Percentiles rank a stretch among this genome's conserved stretches.
These are phyloP conservation scores for Drosophila quinaria DNA, from an alignment of 2,888 invertebrate species.

Conservation along the genomic window DNA sequence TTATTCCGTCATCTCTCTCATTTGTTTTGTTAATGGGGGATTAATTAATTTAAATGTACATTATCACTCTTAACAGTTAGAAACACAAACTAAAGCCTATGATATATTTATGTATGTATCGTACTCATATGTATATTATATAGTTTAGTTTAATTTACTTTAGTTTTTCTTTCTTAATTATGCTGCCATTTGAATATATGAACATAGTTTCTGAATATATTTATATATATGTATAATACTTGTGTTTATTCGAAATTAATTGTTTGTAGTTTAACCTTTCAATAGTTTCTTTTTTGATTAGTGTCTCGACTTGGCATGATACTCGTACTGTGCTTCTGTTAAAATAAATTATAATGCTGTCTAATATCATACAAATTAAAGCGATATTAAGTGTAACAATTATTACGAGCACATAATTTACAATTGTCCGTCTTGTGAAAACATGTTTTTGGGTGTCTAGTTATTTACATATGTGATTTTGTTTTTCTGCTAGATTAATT, in stretches of 20 bases:
- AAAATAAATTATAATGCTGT: conserved; percentile 16
- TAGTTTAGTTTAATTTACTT: conserved; percentile 33
- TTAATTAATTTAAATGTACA: conserved; percentile 68
- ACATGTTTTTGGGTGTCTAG: conserved; percentile 34
- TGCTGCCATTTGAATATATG: conserved; percentile 47
- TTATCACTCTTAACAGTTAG: conserved; percentile 75
- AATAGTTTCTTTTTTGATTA: conserved; percentile 32
- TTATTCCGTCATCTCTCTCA: conserved; percentile 35
- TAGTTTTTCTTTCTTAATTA: conserved; percentile 42
- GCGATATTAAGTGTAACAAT: conserved; percentile 44
- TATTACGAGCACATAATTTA: conserved; percentile 75
- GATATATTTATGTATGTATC: conserved; percentile 62
- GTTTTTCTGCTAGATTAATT: conserved; percentile 31
- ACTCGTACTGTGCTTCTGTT: neutral
- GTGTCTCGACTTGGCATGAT: conserved; percentile 11
- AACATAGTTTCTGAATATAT: conserved; percentile 38
- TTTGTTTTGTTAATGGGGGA: conserved; percentile 34
- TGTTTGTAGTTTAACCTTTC: conserved; percentile 26
- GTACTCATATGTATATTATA: conserved; percentile 20
- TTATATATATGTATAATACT: conserved; percentile 20
- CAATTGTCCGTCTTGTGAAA: conserved; percentile 44
- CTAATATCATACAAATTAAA: conserved; percentile 51
- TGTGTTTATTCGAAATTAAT: conserved; percentile 35
- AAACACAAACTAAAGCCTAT: conserved; percentile 81
- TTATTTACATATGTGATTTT: conserved; percentile 63